phyloP scores from a whole-genome alignment of 2,113 vertebrate species.

The Ciconia stormi region DNA sequence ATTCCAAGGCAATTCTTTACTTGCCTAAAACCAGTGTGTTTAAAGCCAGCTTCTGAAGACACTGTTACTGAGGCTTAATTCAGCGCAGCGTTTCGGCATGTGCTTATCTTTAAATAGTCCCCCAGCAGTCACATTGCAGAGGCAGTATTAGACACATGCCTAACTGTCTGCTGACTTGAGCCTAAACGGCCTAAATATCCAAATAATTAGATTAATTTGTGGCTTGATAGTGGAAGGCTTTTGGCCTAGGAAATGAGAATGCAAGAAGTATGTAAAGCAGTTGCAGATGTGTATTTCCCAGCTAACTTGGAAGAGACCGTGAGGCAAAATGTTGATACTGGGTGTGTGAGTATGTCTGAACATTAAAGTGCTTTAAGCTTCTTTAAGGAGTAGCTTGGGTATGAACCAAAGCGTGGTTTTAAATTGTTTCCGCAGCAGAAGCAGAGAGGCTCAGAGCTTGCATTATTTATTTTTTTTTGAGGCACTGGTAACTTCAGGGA shows the following conservation, averaged over 20 bases:
- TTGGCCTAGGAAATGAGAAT: slow-evolving; percentile 24
- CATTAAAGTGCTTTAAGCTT: slow-evolving; percentile 10
- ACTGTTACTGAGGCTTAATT: background rate
- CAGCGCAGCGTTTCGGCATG: background rate
- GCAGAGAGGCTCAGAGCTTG: background rate
- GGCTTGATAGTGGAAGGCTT: slow-evolving; percentile 29
- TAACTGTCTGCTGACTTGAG: slow-evolving; percentile 19
- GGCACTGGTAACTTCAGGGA: slow-evolving; percentile 1
- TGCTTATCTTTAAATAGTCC: slow-evolving; percentile 33
- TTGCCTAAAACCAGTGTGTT: background rate
- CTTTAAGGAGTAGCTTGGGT: slow-evolving; percentile 19
- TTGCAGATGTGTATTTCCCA: slow-evolving; percentile 25
- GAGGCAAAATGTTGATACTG: background rate
- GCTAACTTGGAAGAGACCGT: background rate
- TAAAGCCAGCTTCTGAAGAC: background rate
- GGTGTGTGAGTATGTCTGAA: background rate
- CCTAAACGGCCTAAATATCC: background rate
- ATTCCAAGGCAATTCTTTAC: background rate
- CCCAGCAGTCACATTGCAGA: background rate
- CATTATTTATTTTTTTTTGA: slow-evolving; percentile 4
- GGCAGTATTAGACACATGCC: background rate
- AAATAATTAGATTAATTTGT: slow-evolving; percentile 57
- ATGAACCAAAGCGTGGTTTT: background rate
- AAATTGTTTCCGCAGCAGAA: slow-evolving; percentile 19
- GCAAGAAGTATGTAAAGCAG: slow-evolving; percentile 32